Evolutionary conservation across 2,797 vertebrate genomes (phyloP).

Genomic region (Calcarius lapponicus): DNA sequence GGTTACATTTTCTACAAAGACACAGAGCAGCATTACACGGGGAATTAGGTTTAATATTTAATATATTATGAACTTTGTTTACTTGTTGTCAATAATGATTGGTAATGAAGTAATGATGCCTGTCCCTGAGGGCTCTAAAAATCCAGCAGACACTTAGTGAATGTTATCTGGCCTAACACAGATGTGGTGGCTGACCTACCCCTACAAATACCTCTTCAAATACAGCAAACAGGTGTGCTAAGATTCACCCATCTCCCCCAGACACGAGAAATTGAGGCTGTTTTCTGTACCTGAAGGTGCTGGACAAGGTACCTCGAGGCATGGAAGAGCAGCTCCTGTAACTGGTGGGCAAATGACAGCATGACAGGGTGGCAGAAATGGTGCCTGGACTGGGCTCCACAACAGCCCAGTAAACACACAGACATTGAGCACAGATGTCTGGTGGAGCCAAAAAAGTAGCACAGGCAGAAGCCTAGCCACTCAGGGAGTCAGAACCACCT

Average conservation of each 20-base stretch:
- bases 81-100: neutral
- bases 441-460: neutral
- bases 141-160: neutral
- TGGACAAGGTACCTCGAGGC: neutral
- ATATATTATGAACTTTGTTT: neutral
- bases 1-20: neutral
- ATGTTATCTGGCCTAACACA: rapidly evolving
- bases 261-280: neutral
- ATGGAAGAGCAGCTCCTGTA: neutral
- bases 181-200: neutral
- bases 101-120: neutral
- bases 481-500: neutral
- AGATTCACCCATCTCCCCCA: neutral
- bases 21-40: neutral
- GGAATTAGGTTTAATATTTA: neutral
- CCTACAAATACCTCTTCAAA: neutral
- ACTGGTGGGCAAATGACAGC: neutral
- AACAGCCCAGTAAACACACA: rapidly evolving
- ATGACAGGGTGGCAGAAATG: neutral
- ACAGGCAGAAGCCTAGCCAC: neutral
- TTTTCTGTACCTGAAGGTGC: neutral
- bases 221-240: neutral
- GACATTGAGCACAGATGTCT: no score
- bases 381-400: neutral
- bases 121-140: neutral